Evolutionary conservation across 1,140 invertebrate genomes (phyloP), one percentile per base, ranked within the genome.

Genomic region (Monomorium pharaonis): DNA sequence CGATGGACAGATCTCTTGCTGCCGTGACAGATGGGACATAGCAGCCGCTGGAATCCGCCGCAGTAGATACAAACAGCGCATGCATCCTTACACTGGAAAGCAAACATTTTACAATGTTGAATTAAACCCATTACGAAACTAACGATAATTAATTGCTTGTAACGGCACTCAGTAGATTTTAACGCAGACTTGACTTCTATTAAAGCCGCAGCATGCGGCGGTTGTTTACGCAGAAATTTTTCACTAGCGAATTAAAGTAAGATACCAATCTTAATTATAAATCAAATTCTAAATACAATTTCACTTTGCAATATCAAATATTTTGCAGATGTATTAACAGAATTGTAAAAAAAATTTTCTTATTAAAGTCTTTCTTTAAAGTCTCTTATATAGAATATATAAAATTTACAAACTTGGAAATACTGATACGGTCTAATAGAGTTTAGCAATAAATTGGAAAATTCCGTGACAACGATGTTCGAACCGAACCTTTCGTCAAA

Each of bases 1-100:
- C 98, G 96, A 93, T 98, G 98, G 2, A 98, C 96, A 6, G 98
- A 99, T 95, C 99, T 99, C 96, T 99, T 99, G 92, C 98, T 99
- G 7, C 98, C 98, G 92, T 98, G 98, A 95, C 98, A 99, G 65
- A 98, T 96, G 1, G 96, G 96, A 94, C 99, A 99, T 0, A 98
- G 98, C 51, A 99, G 96, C 65, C 98, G 96, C 49, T 98, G 96
- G 95, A 98, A 99, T 0, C 98, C 98, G 6, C 98, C 98, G 94
- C 99, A 99, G 62, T 97, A 96, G 90, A 97, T 96, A 94, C 99
- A 99, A 42, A 87, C 80, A 1, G 95, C 97, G 89, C 97, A 97
- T 0, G 97, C 97, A 86, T 98, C 96, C 70, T 97, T 95, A 94
- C 97, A 97, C 98, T 98, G 96, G 70, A 97, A 94, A 44, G 65